Evolutionary conservation across 2,113 vertebrate species (phyloP).

Genomic region (Chaetodon auriga): DNA sequence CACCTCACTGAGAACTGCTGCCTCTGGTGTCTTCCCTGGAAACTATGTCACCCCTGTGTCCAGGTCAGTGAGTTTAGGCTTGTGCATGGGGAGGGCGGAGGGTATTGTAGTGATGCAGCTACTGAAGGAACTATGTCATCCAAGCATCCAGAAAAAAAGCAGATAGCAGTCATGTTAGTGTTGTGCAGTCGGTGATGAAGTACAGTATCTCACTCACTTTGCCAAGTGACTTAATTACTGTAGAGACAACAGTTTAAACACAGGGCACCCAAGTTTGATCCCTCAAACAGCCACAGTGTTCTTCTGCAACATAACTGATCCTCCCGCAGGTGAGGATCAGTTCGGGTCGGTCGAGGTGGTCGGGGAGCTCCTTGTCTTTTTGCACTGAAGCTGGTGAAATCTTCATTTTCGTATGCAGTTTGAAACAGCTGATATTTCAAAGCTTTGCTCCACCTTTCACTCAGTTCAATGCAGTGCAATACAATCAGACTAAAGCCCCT

Average conservation of each 20-base stretch:
- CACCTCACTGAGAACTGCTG: slow-evolving; percentile 91
- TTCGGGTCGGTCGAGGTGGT: not conserved
- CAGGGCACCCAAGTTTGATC: not conserved
- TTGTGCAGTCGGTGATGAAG: not conserved
- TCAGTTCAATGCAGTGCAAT: not conserved
- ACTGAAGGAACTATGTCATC: not conserved
- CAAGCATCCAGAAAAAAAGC: not conserved
- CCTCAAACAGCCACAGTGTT: not conserved
- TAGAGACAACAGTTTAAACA: not conserved
- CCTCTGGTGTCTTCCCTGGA: slow-evolving; percentile 96
- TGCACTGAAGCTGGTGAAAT: not conserved
- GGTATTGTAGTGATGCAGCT: not conserved
- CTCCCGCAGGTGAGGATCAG: not conserved
- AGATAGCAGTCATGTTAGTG: no score
- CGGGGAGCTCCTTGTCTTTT: not conserved
- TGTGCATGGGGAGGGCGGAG: not conserved
- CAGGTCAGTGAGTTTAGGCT: slow-evolving; percentile 86
- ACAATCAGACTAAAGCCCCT: slow-evolving; percentile 20
- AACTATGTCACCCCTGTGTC: slow-evolving; percentile 98
- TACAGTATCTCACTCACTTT: not conserved
- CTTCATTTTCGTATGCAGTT: not conserved
- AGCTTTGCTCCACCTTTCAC: not conserved
- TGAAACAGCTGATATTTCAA: not conserved
- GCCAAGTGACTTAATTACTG: not conserved
- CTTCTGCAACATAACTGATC: not conserved